Conservation (phyloP, 2,888 invertebrate species). For the Rotaria sp. region DNA sequence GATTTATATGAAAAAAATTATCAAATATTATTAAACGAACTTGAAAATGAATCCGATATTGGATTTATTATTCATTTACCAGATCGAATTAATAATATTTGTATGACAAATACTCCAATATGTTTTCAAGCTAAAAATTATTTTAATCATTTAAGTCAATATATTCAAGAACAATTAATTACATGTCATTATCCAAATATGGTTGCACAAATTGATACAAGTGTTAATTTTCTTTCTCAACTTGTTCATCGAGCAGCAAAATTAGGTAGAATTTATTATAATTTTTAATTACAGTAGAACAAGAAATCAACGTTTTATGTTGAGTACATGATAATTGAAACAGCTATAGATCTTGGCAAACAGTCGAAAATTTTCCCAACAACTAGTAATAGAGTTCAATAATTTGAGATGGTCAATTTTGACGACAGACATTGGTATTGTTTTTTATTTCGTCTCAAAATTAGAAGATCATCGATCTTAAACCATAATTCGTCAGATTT, state of each 20-base stretch:
- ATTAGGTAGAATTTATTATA: conserved; percentile 22
- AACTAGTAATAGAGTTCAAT: too few species aligned
- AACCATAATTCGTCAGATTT: too few species aligned
- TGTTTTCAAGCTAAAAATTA: not conserved
- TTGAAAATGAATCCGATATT: not conserved
- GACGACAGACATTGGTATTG: too few species aligned
- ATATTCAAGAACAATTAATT: not conserved
- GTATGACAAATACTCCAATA: not conserved
- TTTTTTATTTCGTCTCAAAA: too few species aligned
- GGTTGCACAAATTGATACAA: not conserved
- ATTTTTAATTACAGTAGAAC: too few species aligned
- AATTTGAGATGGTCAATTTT: too few species aligned
- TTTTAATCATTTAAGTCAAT: not conserved
- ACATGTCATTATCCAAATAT: conserved; percentile 17
- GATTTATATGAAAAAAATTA: conserved; percentile 21
- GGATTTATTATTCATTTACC: not conserved
- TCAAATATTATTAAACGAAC: not conserved
- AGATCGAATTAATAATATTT: not conserved
- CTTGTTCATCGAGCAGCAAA: not conserved
- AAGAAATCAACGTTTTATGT: too few species aligned
- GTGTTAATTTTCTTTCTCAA: not conserved
- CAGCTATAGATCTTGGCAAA: too few species aligned
- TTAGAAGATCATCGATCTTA: too few species aligned
- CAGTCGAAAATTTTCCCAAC: too few species aligned
- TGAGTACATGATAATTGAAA: too few species aligned